Conservation (phyloP, 2,888 invertebrate genomes). For the Adelphocoris suturalis region DNA sequence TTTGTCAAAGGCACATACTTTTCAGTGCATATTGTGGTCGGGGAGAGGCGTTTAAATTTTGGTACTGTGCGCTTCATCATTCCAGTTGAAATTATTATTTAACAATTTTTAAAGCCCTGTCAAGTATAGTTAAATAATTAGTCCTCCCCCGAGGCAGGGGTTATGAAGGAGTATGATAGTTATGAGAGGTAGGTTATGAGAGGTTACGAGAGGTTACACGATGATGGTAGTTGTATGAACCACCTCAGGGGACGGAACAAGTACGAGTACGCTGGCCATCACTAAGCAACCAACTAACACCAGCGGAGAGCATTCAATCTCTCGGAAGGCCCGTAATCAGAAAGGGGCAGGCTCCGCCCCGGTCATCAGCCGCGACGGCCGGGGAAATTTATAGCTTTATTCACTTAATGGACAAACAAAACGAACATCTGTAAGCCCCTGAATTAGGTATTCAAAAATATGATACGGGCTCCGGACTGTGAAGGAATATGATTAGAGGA, state of each 20-base stretch:
- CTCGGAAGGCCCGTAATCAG: slow-evolving; percentile 14
- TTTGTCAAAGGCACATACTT: no score
- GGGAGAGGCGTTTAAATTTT: no score
- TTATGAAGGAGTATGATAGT: not conserved
- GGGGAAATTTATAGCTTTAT: slow-evolving; percentile 68
- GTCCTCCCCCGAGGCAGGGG: not conserved
- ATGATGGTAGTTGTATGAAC: slow-evolving; percentile 14
- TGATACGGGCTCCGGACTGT: slow-evolving; percentile 8
- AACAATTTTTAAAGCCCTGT: not conserved
- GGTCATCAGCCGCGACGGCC: not conserved
- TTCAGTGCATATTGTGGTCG: no score
- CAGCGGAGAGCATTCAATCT: slow-evolving; percentile 8
- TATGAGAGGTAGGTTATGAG: not conserved
- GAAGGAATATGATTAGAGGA: slow-evolving; percentile 20
- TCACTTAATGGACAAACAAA: slow-evolving; percentile 65
- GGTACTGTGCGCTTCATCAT: not conserved
- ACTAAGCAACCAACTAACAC: not conserved
- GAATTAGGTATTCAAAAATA: slow-evolving; percentile 41
- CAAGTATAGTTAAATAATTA: not conserved
- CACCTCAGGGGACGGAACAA: slow-evolving; percentile 5
- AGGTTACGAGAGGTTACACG: not conserved
- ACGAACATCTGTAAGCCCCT: not conserved
- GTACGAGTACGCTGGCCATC: not conserved
- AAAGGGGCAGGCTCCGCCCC: not conserved
- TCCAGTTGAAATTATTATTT: not conserved